Conservation (phyloP, 2,888 invertebrate species). For the Nineta flava region DNA sequence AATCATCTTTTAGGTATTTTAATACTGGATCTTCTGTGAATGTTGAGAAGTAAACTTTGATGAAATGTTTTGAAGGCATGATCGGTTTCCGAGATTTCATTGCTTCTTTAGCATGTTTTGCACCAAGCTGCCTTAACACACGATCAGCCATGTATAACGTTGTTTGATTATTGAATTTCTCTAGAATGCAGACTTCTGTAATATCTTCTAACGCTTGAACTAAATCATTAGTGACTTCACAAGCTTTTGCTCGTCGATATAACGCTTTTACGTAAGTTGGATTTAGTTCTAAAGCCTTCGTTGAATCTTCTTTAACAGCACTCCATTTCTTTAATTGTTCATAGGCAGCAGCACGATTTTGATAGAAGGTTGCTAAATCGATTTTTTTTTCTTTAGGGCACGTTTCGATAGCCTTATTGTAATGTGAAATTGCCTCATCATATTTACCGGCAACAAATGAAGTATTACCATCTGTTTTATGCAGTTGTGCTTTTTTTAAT, state of each 20-base stretch:
- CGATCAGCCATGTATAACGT: constrained; percentile 74
- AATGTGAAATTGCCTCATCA: constrained; percentile 77
- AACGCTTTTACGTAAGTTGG: constrained; percentile 80
- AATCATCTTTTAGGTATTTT: constrained; percentile 30
- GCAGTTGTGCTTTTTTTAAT: constrained; percentile 55
- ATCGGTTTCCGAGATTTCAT: constrained; percentile 49
- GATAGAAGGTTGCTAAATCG: constrained; percentile 82
- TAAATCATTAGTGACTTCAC: constrained; percentile 65
- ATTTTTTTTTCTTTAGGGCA: constrained; percentile 58
- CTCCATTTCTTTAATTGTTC: constrained; percentile 79
- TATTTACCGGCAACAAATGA: constrained; percentile 75
- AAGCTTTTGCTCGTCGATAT: constrained; percentile 64
- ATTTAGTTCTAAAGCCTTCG: constrained; percentile 68
- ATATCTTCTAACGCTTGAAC: constrained; percentile 78
- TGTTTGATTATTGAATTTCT: constrained; percentile 69
- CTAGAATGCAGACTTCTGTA: constrained; percentile 82
- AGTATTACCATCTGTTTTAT: constrained; percentile 79
- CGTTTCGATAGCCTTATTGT: constrained; percentile 84
- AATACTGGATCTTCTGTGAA: constrained; percentile 77
- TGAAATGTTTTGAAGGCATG: constrained; percentile 73
- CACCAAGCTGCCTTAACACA: constrained; percentile 69
- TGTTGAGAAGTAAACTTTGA: constrained; percentile 73
- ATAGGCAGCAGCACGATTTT: constrained; percentile 90
- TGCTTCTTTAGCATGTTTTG: constrained; percentile 57
- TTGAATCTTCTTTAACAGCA: constrained; percentile 74